A percentile compares a stretch with the other conserved stretches of the same genome.
These are phyloP conservation scores for Leptopilina boulardi DNA, from an alignment of 1,140 invertebrate genomes.

Conservation along the genomic window DNA sequence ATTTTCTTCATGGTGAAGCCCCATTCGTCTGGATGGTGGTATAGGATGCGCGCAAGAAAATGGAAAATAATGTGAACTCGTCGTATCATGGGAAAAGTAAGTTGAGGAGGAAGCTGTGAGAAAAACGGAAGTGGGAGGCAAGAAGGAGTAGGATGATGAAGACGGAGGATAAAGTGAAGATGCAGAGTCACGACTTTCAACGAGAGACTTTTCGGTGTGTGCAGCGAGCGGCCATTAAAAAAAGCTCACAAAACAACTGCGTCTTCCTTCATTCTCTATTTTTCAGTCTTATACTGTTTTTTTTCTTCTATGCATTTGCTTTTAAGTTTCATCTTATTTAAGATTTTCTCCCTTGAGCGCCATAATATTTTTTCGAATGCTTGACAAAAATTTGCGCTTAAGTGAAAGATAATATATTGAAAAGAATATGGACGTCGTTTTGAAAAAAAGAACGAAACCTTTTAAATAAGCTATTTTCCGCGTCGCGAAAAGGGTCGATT, in stretches of 20 bases:
- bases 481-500: conserved; percentile 57
- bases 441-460: too few relatives aligned
- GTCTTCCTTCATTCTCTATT: conserved; percentile 26
- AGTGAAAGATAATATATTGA: background rate
- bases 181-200: conserved; percentile 63
- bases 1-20: conserved; percentile 6
- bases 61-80: conserved; percentile 65
- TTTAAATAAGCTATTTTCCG: conserved; percentile 36
- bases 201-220: conserved; percentile 62
- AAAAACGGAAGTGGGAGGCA: conserved; percentile 21
- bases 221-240: conserved; percentile 64
- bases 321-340: too few relatives aligned
- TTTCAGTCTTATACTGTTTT: conserved; percentile 22
- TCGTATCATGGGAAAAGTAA: conserved; percentile 40
- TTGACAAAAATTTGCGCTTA: too few relatives aligned
- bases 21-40: background rate
- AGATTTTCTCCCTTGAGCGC: too few relatives aligned
- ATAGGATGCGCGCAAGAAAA: conserved; percentile 56
- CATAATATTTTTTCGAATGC: too few relatives aligned
- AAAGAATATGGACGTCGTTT: background rate
- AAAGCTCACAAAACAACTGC: conserved; percentile 55
- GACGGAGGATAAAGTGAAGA: conserved; percentile 50
- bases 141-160: conserved; percentile 31
- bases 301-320: too few relatives aligned
- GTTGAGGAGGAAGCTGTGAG: conserved; percentile 25